Base-by-base conservation (phyloP, 2,888 invertebrate species). In the Heliconius ethilla region DNA sequence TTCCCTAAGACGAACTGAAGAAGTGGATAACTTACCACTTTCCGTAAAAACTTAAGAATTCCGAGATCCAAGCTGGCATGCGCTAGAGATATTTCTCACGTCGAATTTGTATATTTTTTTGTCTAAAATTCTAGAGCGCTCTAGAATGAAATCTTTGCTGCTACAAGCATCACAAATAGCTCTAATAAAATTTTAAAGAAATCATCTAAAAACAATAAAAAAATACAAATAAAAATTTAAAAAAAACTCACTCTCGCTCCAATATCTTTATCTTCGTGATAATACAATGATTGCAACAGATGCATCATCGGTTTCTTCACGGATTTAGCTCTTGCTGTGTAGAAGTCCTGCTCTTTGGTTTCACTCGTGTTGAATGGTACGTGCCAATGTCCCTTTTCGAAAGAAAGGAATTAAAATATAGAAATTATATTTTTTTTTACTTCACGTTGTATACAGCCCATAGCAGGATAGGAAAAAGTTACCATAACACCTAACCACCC, bases 361-460 rank as follows among this genome's bases (percentile, higher is more conserved):
- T 86, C 65, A 6, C 75, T 82, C 0, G 86, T 85, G 33, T 87
- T 81, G 80, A 90, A 90, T 1, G 89, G 89, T 3, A 89, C 87
- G 45, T 87, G 84, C 89, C 89, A 90, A 70, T 89, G 89, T 11
- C 89, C 89, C 90, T 89, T n/a, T n/a, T 59, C n/a, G 59, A n/a
- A 59, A 51, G 51, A 51, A 51, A 51, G 2, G 15, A 18, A 40
- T 40, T 40, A 51, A 51, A 51, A 51, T 51, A 51, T 51, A 7
- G 51, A 51, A 45, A 45, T 55, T 22, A 55, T 55, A n/a, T 55
- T 1, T 22, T n/a, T n/a, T 59, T 59, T n/a, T 10, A 10, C 27
- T 27, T 27, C 27, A 27, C 10, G 2, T 59, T 59, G 10, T n/a
- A n/a, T n/a, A 3, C 10, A 2, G 3, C 6, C 6, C 55, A 22